Evolutionary conservation across 2,797 vertebrate genomes (phyloP).

Genomic region (Phrynocephalus forsythii): DNA sequence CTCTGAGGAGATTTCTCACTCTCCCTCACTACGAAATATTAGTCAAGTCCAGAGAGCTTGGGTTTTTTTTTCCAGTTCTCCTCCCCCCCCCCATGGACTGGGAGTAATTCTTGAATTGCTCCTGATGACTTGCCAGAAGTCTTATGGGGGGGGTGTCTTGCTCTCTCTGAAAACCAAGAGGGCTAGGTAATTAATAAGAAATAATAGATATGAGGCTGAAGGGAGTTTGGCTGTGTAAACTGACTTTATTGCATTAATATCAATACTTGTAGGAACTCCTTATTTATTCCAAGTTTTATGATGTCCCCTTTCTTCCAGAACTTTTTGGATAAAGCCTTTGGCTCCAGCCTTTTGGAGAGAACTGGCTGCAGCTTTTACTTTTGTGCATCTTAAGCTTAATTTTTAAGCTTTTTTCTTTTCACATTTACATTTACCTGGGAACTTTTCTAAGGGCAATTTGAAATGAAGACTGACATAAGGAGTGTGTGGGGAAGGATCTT

Average conservation of each 20-base stretch:
- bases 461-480: background rate
- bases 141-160: conserved; percentile 41
- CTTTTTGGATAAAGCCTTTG: background rate
- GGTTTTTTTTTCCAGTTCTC: background rate
- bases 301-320: background rate
- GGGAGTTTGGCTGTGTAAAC: background rate
- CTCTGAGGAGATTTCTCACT: conserved; percentile 10
- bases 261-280: background rate
- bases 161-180: background rate
- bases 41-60: conserved; percentile 31
- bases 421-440: background rate
- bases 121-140: conserved; percentile 48
- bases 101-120: conserved; percentile 47
- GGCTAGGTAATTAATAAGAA: conserved; percentile 6
- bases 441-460: background rate
- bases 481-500: too few relatives aligned
- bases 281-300: background rate
- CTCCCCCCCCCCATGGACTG: conserved; percentile 1
- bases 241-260: background rate
- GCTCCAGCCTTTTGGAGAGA: background rate
- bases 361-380: background rate
- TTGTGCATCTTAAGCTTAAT: background rate
- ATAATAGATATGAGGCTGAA: background rate
- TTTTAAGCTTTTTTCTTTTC: too few relatives aligned
- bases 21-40: background rate